Evolutionary conservation across 2,797 vertebrate species (phyloP).

Genomic region (Centroberyx gerrardi): DNA sequence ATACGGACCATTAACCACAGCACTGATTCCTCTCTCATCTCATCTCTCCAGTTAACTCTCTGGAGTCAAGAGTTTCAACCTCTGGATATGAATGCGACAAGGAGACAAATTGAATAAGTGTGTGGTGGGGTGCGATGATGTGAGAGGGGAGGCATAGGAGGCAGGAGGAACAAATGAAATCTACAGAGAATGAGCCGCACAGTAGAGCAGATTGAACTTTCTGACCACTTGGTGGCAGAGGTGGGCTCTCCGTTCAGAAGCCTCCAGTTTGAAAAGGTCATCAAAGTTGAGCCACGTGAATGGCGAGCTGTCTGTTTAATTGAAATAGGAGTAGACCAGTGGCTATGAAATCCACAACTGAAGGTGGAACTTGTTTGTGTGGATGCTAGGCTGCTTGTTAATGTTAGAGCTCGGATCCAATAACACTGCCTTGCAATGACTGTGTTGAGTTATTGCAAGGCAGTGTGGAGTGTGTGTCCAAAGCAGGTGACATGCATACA

Average conservation of each 20-base stretch:
- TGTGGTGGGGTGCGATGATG: constrained; percentile 30
- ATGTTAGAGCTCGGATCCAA: not conserved
- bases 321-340: constrained; percentile 26
- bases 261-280: constrained; percentile 31
- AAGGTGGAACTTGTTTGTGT: constrained; percentile 33
- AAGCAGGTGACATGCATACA: no score
- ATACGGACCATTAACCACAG: constrained; percentile 83
- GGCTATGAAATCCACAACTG: constrained; percentile 43
- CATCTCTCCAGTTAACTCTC: constrained; percentile 79
- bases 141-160: not conserved
- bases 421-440: constrained; percentile 1
- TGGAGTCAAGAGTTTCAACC: constrained; percentile 78
- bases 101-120: constrained; percentile 77
- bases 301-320: constrained; percentile 22
- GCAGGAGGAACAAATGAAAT: constrained; percentile 40
- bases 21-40: constrained; percentile 78
- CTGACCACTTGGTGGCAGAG: constrained; percentile 68
- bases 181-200: constrained; percentile 32
- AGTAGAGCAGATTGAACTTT: constrained; percentile 48
- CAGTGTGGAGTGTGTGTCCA: no score
- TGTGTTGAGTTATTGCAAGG: not conserved
- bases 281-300: constrained; percentile 39
- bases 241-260: constrained; percentile 43
- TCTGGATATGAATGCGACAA: constrained; percentile 74
- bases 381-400: not conserved